Conservation (phyloP, 2,888 invertebrate species). For the Dryomyza anilis region DNA sequence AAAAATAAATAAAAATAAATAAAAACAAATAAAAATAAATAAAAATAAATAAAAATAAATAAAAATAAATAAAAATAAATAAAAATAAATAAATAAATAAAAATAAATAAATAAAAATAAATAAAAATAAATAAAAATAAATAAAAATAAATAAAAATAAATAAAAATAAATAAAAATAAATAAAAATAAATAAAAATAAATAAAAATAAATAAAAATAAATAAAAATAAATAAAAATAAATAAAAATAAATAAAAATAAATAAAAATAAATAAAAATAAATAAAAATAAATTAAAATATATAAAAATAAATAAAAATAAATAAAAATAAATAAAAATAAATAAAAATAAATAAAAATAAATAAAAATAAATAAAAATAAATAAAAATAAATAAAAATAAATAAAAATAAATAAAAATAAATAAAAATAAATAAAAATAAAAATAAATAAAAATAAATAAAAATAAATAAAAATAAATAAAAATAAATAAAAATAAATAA, state of each 20-base stretch:
- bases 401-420: background rate
- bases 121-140: background rate
- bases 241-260: too few relatives aligned
- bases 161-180: background rate
- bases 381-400: constrained; percentile 12
- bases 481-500: constrained; percentile 28
- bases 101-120: background rate
- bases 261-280: too few relatives aligned
- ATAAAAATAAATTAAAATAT: constrained; percentile 25
- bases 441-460: background rate
- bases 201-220: background rate
- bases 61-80: background rate
- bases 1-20: background rate
- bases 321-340: constrained; percentile 23
- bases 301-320: constrained; percentile 32
- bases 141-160: background rate
- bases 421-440: background rate
- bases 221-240: too few relatives aligned
- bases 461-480: background rate
- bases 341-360: background rate
- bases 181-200: background rate
- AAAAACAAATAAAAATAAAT: background rate
- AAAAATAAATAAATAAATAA: background rate
- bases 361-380: background rate
- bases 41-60: background rate